Base-by-base conservation (phyloP, 2,888 invertebrate species). In the Didymodactylos carnosus region DNA sequence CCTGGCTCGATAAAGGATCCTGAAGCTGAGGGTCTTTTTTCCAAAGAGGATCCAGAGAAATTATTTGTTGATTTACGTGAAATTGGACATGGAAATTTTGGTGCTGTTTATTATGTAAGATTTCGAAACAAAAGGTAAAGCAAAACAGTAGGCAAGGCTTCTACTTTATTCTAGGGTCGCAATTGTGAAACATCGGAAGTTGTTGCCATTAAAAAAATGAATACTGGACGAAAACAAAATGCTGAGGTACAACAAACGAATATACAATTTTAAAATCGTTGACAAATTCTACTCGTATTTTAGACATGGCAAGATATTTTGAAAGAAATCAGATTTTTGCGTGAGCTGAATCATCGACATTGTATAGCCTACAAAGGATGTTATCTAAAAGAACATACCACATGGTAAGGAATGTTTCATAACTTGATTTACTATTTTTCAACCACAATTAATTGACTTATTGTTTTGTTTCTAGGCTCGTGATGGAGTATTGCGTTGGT, bases 181-280 rank as follows among this genome's bases (percentile, higher is more conserved):
- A 62, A 62, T 35, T 89, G 90, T 84, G 88, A 91, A 85, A 90
- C 90, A 80, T 91, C 91, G 83, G 95, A 99, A 87, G 92, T 97
- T 85, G 98, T 98, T 82, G 98, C 98, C 81, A 95, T 98, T 86
- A 99, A 98, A 85, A 98, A 98, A 86, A 99, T 99, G 97, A 93
- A 94, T 71, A 98, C 94, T 83, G 88, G 91, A 83, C 97, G 98
- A 76, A 97, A 97, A 83, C 94, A 97, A 85, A 83, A 84, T 40
- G 78, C 80, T 13, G 86, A 86, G 80, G 85, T 85, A 72, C n/a
- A n/a, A n/a, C n/a, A n/a, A n/a, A n/a, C 19, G 46, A n/a, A 23
- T 49, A 3, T 19, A 27, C 29, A 11, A 29, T 27, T 49, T 8
- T 23, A 14, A 23, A 41, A 75, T 41, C 16, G 16, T 16, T 16